Evolutionary conservation across 1,140 invertebrate genomes (phyloP).

Genomic region (Eriosoma lanigerum): DNA sequence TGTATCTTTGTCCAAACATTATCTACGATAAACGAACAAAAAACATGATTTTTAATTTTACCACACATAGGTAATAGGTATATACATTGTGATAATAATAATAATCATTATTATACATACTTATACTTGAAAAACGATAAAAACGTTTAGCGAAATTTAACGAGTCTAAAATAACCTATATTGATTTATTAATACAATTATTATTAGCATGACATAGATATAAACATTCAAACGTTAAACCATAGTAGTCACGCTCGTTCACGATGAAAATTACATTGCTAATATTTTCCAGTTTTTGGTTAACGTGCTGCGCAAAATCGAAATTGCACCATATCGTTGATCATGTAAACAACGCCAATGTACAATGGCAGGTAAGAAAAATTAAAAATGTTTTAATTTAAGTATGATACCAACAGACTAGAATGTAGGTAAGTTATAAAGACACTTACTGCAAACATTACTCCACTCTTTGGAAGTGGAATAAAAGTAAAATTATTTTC

Average conservation of each 20-base stretch:
- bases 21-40: neutral
- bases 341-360: neutral
- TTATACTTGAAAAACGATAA: neutral
- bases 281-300: neutral
- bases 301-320: neutral
- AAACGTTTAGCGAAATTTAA: neutral
- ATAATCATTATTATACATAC: neutral
- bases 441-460: too few relatives aligned
- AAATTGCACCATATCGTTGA: constrained; percentile 4
- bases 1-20: neutral
- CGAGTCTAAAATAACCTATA: neutral
- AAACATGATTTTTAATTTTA: neutral
- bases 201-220: too few relatives aligned
- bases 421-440: too few relatives aligned
- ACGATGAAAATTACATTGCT: neutral
- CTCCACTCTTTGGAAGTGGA: too few relatives aligned
- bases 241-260: neutral
- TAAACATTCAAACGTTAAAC: too few relatives aligned
- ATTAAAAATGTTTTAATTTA: too few relatives aligned
- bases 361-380: constrained; percentile 1
- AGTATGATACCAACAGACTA: too few relatives aligned
- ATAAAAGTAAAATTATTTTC: too few relatives aligned
- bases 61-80: neutral
- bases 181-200: too few relatives aligned
- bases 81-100: neutral